These are phyloP conservation scores for Salvelinus alpinus DNA, from an alignment of 2,113 vertebrate species.

Conservation along the genomic window DNA sequence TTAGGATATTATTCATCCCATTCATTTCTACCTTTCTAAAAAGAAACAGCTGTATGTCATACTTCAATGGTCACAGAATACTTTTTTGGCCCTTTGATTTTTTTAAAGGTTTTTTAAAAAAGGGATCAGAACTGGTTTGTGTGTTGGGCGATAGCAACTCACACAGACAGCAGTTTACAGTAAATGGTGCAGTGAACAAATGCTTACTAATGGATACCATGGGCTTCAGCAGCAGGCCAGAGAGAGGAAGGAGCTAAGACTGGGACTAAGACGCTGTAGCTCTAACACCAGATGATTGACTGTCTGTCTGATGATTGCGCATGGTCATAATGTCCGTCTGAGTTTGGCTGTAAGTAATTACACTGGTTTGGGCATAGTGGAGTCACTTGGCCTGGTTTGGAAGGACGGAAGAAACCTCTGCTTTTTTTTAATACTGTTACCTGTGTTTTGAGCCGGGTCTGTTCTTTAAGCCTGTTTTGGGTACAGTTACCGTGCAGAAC, in stretches of 20 bases:
- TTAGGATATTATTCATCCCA: slow-evolving; percentile 33
- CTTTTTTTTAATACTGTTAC: too few species aligned
- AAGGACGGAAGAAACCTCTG: too few species aligned
- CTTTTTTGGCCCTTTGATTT: neutral
- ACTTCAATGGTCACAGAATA: neutral
- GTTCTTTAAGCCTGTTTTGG: too few species aligned
- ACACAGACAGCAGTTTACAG: slow-evolving; percentile 57
- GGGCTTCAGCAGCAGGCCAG: slow-evolving; percentile 30
- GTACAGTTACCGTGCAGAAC: too few species aligned
- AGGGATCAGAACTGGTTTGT: neutral
- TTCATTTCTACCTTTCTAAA: slow-evolving; percentile 9
- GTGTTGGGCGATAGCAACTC: neutral
- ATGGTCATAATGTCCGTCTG: too few species aligned
- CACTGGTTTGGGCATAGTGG: too few species aligned
- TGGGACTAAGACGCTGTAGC: neutral
- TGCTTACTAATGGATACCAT: slow-evolving; percentile 66
- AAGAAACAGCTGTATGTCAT: slow-evolving; percentile 5
- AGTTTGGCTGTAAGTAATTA: too few species aligned
- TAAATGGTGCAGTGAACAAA: slow-evolving; percentile 72
- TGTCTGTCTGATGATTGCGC: too few species aligned
- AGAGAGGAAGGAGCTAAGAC: slow-evolving; percentile 30
- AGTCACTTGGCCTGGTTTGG: too few species aligned
- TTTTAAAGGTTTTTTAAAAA: neutral
- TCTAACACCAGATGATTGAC: neutral
- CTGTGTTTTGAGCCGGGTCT: too few species aligned